These are phyloP conservation scores for Marmota monax DNA, from an alignment of 2,113 vertebrate genomes.

Conservation along the genomic window DNA sequence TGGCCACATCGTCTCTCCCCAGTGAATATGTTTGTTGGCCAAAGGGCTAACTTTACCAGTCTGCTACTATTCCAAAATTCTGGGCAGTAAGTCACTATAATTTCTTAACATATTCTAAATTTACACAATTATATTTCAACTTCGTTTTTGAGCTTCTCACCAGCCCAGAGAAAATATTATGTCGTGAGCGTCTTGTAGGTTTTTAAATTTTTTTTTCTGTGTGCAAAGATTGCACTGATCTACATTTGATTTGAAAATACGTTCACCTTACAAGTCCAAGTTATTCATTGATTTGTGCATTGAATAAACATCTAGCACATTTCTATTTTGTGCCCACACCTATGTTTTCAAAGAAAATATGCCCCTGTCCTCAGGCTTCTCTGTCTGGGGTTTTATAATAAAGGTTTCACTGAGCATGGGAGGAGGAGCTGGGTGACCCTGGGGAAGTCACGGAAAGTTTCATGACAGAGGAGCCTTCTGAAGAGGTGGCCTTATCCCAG, in stretches of 20 bases:
- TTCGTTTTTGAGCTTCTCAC: slow-evolving; percentile 32
- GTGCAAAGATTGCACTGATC: background rate
- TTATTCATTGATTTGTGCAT: background rate
- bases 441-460: background rate
- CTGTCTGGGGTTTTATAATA: background rate
- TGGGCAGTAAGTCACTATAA: slow-evolving; percentile 5
- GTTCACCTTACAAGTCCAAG: background rate
- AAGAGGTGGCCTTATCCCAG: background rate
- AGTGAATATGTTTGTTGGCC: background rate
- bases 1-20: slow-evolving; percentile 23
- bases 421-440: too few species aligned
- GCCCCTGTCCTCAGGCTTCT: background rate
- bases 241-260: slow-evolving; percentile 50
- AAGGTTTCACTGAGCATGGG: background rate
- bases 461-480: background rate
- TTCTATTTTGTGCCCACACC: background rate
- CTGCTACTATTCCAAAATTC: slow-evolving; percentile 39
- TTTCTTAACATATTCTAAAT: slow-evolving; percentile 46
- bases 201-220: slow-evolving; percentile 1
- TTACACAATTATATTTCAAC: slow-evolving; percentile 46
- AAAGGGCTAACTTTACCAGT: slow-evolving; percentile 48
- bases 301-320: background rate
- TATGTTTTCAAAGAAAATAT: background rate
- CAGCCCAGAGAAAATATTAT: slow-evolving; percentile 7
- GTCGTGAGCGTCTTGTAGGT: background rate